A percentile compares a stretch with the other conserved stretches of the same genome.
These are phyloP conservation scores for Schizaphis graminum DNA, from an alignment of 2,888 invertebrate species.

Conservation along the genomic window DNA sequence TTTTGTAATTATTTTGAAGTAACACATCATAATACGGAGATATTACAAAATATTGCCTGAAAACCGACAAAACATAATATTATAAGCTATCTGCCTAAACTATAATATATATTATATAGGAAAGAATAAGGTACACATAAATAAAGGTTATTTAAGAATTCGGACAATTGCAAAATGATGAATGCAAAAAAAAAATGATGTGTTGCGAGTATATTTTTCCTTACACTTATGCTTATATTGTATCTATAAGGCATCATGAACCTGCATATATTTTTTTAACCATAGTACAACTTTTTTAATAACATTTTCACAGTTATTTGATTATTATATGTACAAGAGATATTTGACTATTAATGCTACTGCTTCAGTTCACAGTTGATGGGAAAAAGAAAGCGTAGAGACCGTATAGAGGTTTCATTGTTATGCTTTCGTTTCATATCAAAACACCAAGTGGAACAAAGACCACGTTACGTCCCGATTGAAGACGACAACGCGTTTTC, in stretches of 20 bases:
- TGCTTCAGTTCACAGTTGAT: conserved; percentile 36
- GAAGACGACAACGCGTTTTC: conserved; percentile 61
- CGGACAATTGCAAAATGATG: conserved; percentile 11
- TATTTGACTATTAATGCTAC: conserved; percentile 41
- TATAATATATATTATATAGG: background rate
- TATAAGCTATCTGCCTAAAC: background rate
- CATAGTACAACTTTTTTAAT: background rate
- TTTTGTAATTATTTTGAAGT: background rate
- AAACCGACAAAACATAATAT: background rate
- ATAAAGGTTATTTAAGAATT: background rate
- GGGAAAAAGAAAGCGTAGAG: conserved; percentile 64
- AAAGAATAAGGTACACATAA: too few relatives aligned
- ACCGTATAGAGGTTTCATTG: conserved; percentile 57
- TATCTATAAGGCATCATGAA: background rate
- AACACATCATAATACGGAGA: background rate
- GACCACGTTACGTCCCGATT: conserved; percentile 43
- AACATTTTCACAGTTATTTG: conserved; percentile 52
- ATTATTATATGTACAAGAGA: conserved; percentile 9
- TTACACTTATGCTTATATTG: background rate
- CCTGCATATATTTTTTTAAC: background rate
- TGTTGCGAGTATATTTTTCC: background rate
- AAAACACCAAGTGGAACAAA: conserved; percentile 64
- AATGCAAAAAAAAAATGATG: background rate
- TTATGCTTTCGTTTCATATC: conserved; percentile 65
- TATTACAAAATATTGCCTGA: background rate